A percentile compares a stretch with the other conserved stretches of the same genome.
Evolutionary conservation across 2,113 vertebrate species (phyloP).

Genomic region (Leiothrix lutea): DNA sequence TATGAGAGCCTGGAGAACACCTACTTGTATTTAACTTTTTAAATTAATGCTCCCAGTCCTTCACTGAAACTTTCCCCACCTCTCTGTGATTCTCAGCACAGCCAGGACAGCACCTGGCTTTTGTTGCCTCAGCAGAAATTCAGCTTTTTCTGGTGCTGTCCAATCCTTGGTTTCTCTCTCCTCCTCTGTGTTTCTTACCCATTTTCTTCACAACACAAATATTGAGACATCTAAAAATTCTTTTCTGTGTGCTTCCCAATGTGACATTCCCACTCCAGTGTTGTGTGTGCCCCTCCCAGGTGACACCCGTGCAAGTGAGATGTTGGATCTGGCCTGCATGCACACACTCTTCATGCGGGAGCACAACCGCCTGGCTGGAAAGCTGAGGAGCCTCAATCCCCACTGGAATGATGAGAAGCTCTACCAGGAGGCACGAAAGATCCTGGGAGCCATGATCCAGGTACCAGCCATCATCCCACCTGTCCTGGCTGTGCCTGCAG

Average conservation of each 20-base stretch:
- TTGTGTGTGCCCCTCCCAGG: constrained; percentile 60
- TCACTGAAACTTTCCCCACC: background rate
- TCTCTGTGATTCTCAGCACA: background rate
- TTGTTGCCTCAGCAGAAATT: background rate
- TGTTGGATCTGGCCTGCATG: constrained; percentile 80
- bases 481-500: background rate
- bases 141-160: background rate
- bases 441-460: constrained; percentile 86
- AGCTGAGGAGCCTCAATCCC: constrained; percentile 79
- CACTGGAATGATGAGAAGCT: constrained; percentile 79
- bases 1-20: background rate
- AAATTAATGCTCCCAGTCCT: background rate
- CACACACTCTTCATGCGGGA: constrained; percentile 87
- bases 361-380: constrained; percentile 82
- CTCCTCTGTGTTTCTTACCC: background rate
- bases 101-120: background rate
- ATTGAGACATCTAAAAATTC: rapidly evolving
- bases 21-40: background rate
- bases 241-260: rapidly evolving
- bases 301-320: constrained; percentile 83
- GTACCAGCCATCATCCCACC: background rate
- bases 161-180: background rate
- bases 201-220: background rate
- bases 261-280: background rate
- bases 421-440: constrained; percentile 87